These are phyloP conservation scores for Mastomys coucha DNA, from an alignment of 2,113 vertebrate genomes.

Conservation along the genomic window DNA sequence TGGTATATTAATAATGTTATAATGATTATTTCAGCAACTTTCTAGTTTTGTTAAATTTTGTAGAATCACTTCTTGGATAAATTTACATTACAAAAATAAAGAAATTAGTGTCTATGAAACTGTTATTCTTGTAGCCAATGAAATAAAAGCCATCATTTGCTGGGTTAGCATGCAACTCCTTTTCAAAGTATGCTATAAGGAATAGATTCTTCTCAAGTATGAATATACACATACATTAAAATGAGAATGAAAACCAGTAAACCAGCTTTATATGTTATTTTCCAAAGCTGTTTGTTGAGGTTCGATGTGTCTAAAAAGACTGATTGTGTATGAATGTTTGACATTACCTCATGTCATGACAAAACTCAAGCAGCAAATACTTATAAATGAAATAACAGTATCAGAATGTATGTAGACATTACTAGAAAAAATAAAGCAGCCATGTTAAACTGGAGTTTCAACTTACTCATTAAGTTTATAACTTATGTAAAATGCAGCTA, in stretches of 20 bases:
- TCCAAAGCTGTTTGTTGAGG: not conserved
- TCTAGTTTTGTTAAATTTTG: not conserved
- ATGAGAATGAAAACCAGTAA: conserved; percentile 5
- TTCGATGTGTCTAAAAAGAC: not conserved
- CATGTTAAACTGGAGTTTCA: not conserved
- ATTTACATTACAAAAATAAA: not conserved
- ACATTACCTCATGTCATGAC: not conserved
- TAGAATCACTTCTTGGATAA: not conserved
- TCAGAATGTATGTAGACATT: not conserved
- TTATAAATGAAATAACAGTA: not conserved
- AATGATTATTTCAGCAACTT: too few relatives aligned
- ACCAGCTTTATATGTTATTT: not conserved
- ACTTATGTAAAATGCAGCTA: not conserved
- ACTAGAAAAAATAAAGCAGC: not conserved
- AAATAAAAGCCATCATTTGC: not conserved
- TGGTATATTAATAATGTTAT: not conserved
- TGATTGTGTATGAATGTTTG: not conserved
- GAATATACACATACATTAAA: not conserved
- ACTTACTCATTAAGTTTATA: conserved; percentile 5
- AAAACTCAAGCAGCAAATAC: not conserved
- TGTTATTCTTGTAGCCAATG: not conserved
- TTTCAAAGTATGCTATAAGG: not conserved
- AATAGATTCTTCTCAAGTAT: not conserved
- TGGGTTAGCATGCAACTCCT: not conserved
- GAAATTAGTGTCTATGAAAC: not conserved